phyloP scores from a whole-genome alignment of 2,797 vertebrate species.

The Rallus crepitans region DNA sequence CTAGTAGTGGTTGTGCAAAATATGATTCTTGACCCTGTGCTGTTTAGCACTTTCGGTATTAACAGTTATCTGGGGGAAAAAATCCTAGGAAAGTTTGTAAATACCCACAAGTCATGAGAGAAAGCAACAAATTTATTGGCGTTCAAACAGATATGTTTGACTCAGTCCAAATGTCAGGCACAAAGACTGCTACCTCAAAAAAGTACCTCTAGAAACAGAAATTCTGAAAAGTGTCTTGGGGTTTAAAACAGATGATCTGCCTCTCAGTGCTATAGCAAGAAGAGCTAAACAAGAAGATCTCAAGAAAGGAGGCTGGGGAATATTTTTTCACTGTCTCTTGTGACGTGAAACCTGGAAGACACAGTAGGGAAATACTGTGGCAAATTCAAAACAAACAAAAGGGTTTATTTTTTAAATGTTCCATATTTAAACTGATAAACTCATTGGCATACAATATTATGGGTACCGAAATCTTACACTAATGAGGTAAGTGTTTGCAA shows the following conservation, averaged over 20 bases:
- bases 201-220: neutral
- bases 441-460: neutral
- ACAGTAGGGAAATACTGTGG: neutral
- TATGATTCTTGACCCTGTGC: neutral
- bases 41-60: neutral
- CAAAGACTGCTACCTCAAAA: neutral
- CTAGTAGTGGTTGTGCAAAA: neutral
- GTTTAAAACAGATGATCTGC: neutral
- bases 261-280: neutral
- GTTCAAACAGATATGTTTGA: neutral
- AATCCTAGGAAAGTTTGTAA: neutral
- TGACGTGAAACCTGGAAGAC: neutral
- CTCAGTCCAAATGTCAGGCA: neutral
- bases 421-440: neutral
- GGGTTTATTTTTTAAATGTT: neutral
- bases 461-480: neutral
- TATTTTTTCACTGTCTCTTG: neutral
- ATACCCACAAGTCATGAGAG: neutral
- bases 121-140: neutral
- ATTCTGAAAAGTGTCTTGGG: neutral
- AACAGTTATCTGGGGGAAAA: neutral
- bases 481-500: neutral
- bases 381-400: neutral
- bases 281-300: neutral
- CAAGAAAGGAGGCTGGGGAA: neutral